Base-by-base conservation (phyloP, 2,888 invertebrate species). In the Timandra comae region DNA sequence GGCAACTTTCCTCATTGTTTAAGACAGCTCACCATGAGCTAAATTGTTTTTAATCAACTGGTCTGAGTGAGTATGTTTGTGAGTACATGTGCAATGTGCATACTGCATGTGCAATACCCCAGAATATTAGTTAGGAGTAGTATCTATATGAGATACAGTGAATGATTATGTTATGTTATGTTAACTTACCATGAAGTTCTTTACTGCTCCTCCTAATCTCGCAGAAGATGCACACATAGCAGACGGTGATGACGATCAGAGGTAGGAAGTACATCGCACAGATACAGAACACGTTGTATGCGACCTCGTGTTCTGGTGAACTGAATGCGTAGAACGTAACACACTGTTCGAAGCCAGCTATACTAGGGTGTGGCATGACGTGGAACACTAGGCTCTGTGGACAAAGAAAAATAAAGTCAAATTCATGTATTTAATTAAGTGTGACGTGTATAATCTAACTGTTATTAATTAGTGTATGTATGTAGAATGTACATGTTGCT, bases 261-360 rank as follows among this genome's bases (percentile, higher is more conserved):
- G 94, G 94, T 12, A 93, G 69, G 64, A 93, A 91, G 75, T 94
- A 94, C 88, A 94, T 90, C 1, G 90, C 91, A 46, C 89, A 82
- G 12, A 93, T 86, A 48, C 91, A 91, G 77, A 92, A 91, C 35
- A 93, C 74, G 61, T 91, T 93, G 86, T 94, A 94, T 2, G 88
- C 87, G 3, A 89, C 87, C 68, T 93, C 92, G 43, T 91, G 88
- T 0, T 77, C 68, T 0, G 70, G 66, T 0, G 88, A 87, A n/a
- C 87, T 78, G 76, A 93, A 93, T 35, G 91, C 92, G 38, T 89
- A 90, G 70, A 93, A 93, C 0, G 93, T 90, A 0, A 94, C 93
- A 68, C 94, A 94, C 68, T 94, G 94, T 48, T 88, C 86, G 69
- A 91, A 94, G 33, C 89, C 87, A 0, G 86, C 86, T 48, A 88